Evolutionary conservation across 2,888 invertebrate genomes (phyloP).

Genomic region (Tromatobia lineatoria): DNA sequence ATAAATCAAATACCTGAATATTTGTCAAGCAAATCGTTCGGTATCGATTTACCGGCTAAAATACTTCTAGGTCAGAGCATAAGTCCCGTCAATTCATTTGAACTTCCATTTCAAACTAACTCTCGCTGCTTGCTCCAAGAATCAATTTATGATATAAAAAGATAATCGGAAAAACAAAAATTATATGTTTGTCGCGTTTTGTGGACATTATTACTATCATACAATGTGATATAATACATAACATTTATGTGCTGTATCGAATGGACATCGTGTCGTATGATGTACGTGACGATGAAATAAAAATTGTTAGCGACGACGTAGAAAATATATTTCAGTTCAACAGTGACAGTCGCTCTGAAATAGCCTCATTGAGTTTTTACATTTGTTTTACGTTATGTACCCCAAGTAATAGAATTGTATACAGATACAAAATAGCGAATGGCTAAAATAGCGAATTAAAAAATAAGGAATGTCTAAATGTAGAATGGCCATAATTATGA

Average conservation of each 20-base stretch:
- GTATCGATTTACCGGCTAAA: not conserved
- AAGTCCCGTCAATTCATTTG: constrained; percentile 36
- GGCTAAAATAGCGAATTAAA: too few species aligned
- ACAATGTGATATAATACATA: constrained; percentile 12
- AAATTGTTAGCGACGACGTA: not conserved
- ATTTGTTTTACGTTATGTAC: not conserved
- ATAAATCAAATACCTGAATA: constrained; percentile 23
- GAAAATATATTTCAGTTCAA: constrained; percentile 35
- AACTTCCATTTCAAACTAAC: not conserved
- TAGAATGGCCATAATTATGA: too few species aligned
- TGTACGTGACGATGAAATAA: not conserved
- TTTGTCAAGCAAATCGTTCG: constrained; percentile 28
- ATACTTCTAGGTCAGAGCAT: constrained; percentile 10
- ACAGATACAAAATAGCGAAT: too few species aligned
- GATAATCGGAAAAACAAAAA: not conserved
- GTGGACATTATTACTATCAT: not conserved
- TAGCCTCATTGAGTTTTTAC: not conserved
- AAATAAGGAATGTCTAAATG: too few species aligned
- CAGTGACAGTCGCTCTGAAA: not conserved
- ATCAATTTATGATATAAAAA: not conserved
- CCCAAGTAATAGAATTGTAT: too few species aligned
- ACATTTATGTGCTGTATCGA: constrained; percentile 19
- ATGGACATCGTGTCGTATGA: constrained; percentile 33
- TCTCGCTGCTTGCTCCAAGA: not conserved
- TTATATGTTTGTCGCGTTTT: constrained; percentile 17